phyloP scores from a whole-genome alignment of 2,113 vertebrate genomes.

The Phaethornis superciliosus region DNA sequence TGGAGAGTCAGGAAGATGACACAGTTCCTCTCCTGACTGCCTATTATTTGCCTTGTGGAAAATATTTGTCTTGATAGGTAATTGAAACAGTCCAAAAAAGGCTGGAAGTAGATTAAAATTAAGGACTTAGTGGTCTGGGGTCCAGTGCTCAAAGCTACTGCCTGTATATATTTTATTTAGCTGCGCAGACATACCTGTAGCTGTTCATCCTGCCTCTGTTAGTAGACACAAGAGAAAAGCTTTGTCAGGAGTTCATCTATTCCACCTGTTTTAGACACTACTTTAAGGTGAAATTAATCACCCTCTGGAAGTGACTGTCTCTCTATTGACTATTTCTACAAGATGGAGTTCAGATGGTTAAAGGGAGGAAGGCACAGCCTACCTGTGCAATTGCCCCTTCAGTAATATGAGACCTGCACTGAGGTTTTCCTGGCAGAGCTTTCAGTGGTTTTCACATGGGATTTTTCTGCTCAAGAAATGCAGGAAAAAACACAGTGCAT shows the following conservation, averaged over 20 bases:
- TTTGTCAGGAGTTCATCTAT: conserved; percentile 1
- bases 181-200: not conserved
- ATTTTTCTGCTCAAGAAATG: not conserved
- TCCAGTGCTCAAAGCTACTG: not conserved
- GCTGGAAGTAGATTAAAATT: not conserved
- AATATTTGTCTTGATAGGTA: not conserved
- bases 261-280: not conserved
- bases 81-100: not conserved
- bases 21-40: not conserved
- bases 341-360: not conserved
- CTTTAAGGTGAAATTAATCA: not conserved
- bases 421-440: not conserved
- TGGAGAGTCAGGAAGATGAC: not conserved
- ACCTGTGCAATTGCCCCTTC: not conserved
- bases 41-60: not conserved
- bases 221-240: not conserved
- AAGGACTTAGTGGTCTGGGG: not conserved
- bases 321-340: not conserved
- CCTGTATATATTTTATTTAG: not conserved
- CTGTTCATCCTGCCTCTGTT: not conserved
- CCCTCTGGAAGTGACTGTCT: not conserved
- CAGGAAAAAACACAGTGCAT: not conserved
- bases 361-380: not conserved
- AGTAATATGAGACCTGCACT: not conserved
- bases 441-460: not conserved